A percentile compares a stretch with the other conserved stretches of the same genome.
Conservation (phyloP, 2,888 invertebrate genomes). For the Papilio elwesi region DNA sequence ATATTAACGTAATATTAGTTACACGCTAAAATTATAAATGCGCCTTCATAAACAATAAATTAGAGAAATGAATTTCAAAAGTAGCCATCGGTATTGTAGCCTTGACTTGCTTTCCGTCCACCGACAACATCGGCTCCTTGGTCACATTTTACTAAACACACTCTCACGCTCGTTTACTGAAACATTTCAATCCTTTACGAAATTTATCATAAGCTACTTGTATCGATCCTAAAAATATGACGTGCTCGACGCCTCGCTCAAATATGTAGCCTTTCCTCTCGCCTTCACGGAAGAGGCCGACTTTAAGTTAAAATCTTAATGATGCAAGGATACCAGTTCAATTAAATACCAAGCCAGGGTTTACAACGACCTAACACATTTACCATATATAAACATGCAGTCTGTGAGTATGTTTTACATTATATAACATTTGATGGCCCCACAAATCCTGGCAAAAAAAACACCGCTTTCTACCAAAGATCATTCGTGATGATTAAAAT, state of each 20-base stretch:
- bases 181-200: no score
- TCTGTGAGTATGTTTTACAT: no score
- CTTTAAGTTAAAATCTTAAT: constrained; percentile 5
- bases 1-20: not conserved
- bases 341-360: not conserved
- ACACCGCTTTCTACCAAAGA: no score
- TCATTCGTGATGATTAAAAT: no score
- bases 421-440: no score
- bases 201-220: no score
- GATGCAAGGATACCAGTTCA: constrained; percentile 14
- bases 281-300: not conserved
- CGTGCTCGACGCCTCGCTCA: not conserved
- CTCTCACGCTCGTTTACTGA: no score
- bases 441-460: no score
- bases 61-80: not conserved
- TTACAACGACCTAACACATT: not conserved
- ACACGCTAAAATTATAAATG: not conserved
- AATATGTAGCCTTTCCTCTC: constrained; percentile 19
- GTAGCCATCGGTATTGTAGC: constrained; percentile 1
- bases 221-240: not conserved
- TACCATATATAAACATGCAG: no score
- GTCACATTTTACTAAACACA: no score
- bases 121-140: no score
- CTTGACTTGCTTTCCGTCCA: constrained; percentile 6
- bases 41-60: not conserved